These are phyloP conservation scores for Calameuta idolon DNA, from an alignment of 2,888 invertebrate genomes.

Conservation along the genomic window DNA sequence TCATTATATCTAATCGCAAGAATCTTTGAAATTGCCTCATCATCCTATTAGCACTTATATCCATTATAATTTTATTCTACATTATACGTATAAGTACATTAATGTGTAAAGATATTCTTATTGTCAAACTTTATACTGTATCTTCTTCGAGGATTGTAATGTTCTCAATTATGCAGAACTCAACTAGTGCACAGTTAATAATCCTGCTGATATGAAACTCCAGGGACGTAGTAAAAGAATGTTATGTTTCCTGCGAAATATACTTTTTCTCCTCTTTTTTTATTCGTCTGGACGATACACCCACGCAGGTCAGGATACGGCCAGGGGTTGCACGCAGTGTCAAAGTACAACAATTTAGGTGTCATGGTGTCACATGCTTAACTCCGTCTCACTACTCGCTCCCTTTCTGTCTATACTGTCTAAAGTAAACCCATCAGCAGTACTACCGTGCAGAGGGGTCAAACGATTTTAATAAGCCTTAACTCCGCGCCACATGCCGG, in stretches of 20 bases:
- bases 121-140: background rate
- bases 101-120: background rate
- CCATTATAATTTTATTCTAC: background rate
- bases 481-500: conserved; percentile 43
- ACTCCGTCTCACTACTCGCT: conserved; percentile 6
- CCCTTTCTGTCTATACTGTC: conserved; percentile 15
- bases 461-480: conserved; percentile 60
- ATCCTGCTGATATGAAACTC: background rate
- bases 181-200: background rate
- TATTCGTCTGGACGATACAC: conserved; percentile 26
- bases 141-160: background rate
- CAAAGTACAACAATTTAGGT: conserved; percentile 45
- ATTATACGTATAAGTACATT: background rate
- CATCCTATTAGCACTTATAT: background rate
- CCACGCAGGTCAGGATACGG: conserved; percentile 34
- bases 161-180: background rate
- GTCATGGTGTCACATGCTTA: conserved; percentile 34
- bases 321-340: conserved; percentile 37
- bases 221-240: background rate
- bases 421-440: conserved; percentile 50
- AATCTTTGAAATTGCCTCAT: background rate
- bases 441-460: conserved; percentile 45
- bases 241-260: background rate
- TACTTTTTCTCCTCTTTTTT: conserved; percentile 8
- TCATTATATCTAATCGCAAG: background rate